A percentile compares a stretch with the other conserved stretches of the same genome.
Conservation (phyloP, 2,888 invertebrate genomes). For the Pollenia labialis region DNA sequence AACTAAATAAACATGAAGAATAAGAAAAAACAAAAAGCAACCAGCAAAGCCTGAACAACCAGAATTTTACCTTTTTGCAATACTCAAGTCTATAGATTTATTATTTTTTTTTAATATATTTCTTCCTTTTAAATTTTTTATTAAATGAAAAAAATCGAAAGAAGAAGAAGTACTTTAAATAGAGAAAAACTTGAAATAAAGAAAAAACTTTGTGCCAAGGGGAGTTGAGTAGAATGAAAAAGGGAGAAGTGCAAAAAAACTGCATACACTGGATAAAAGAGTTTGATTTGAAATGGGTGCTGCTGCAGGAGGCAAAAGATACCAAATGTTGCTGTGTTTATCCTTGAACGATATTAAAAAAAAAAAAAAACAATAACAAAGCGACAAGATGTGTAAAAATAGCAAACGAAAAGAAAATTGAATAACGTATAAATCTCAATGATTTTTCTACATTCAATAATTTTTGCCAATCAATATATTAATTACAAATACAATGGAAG, state of each 20-base stretch:
- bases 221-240: slow-evolving; percentile 32
- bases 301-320: slow-evolving; percentile 59
- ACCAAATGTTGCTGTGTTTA: slow-evolving; percentile 1
- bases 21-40: slow-evolving; percentile 17
- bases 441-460: slow-evolving; percentile 9
- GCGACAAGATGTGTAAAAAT: not conserved
- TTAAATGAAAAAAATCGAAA: not conserved
- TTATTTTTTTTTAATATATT: not conserved
- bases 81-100: slow-evolving; percentile 60
- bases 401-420: slow-evolving; percentile 42
- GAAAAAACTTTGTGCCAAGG: slow-evolving; percentile 53
- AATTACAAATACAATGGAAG: slow-evolving; percentile 12
- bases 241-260: slow-evolving; percentile 50
- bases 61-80: slow-evolving; percentile 67
- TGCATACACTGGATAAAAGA: slow-evolving; percentile 19
- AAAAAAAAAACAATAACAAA: not conserved
- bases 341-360: slow-evolving; percentile 13
- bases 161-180: slow-evolving; percentile 31
- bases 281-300: slow-evolving; percentile 44
- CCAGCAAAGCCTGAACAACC: slow-evolving; percentile 69
- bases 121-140: not conserved
- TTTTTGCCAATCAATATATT: slow-evolving; percentile 44
- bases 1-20: slow-evolving; percentile 57
- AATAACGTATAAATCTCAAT: slow-evolving; percentile 48
- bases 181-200: slow-evolving; percentile 16